A percentile compares a stretch with the other conserved stretches of the same genome.
Conservation (phyloP, 2,888 invertebrate species). For the Coelopa pilipes region DNA sequence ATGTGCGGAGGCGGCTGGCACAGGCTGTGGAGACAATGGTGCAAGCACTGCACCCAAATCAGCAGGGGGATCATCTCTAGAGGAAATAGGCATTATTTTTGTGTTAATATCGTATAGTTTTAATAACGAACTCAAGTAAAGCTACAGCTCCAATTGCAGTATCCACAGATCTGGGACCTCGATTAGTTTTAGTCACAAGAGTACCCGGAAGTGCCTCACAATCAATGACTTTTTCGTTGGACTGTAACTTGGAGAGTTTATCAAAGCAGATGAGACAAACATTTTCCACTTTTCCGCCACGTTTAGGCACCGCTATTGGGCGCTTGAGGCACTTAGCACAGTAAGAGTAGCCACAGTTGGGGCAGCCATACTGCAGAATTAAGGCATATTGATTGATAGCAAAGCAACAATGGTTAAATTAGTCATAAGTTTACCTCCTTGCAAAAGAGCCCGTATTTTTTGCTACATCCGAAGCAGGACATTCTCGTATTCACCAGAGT, state of each 20-base stretch:
- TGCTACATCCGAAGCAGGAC: conserved; percentile 80
- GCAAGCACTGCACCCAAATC: conserved; percentile 57
- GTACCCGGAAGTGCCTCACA: conserved; percentile 69
- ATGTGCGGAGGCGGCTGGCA: conserved; percentile 33
- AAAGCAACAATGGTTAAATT: neutral
- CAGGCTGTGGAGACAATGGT: conserved; percentile 45
- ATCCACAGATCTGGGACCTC: conserved; percentile 24
- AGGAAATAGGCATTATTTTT: neutral
- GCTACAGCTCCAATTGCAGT: conserved; percentile 45
- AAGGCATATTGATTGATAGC: neutral
- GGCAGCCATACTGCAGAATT: conserved; percentile 77
- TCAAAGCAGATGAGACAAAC: conserved; percentile 71
- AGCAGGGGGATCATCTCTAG: conserved; percentile 52
- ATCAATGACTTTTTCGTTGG: conserved; percentile 51
- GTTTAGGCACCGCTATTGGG: conserved; percentile 75
- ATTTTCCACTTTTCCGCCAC: conserved; percentile 72
- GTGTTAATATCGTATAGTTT: neutral
- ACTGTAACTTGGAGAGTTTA: conserved; percentile 55
- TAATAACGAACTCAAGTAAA: conserved; percentile 47
- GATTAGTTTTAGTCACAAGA: conserved; percentile 46
- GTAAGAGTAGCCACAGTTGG: conserved; percentile 84
- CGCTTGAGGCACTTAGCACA: conserved; percentile 84
- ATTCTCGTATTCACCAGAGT: conserved; percentile 63
- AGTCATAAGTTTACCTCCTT: conserved; percentile 72
- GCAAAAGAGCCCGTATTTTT: conserved; percentile 76